Evolutionary conservation across 2,797 vertebrate genomes (phyloP).

Genomic region (Gambusia yucatana): DNA sequence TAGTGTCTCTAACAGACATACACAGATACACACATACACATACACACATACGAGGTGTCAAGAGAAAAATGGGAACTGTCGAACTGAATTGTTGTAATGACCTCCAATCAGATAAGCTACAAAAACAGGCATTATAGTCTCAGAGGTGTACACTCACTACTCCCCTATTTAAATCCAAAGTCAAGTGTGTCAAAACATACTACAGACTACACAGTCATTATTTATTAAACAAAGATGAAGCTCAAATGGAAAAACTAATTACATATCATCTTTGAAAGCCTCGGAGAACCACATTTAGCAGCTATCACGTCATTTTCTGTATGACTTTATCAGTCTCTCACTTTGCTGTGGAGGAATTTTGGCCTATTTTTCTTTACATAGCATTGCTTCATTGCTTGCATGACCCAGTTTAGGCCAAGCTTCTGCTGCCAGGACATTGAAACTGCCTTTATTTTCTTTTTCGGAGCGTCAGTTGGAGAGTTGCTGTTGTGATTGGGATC

Average conservation of each 20-base stretch:
- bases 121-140: conserved; percentile 48
- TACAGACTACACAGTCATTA: not conserved
- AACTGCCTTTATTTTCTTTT: not conserved
- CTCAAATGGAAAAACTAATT: conserved; percentile 1
- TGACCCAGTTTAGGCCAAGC: not conserved
- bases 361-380: not conserved
- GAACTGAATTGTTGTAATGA: conserved; percentile 52
- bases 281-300: not conserved
- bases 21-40: not conserved
- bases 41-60: conserved; percentile 39
- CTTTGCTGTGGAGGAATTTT: conserved; percentile 2
- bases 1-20: conserved; percentile 17
- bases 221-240: not conserved
- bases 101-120: conserved; percentile 37
- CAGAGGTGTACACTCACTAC: not conserved
- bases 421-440: not conserved
- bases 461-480: not conserved
- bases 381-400: conserved; percentile 1
- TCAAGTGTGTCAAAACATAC: not conserved
- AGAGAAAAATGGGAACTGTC: conserved; percentile 24
- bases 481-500: not conserved
- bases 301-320: not conserved
- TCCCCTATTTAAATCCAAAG: not conserved
- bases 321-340: not conserved
- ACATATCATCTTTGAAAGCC: not conserved